These are phyloP conservation scores for Mystacornis crossleyi DNA, from an alignment of 2,113 vertebrate species.

Conservation along the genomic window DNA sequence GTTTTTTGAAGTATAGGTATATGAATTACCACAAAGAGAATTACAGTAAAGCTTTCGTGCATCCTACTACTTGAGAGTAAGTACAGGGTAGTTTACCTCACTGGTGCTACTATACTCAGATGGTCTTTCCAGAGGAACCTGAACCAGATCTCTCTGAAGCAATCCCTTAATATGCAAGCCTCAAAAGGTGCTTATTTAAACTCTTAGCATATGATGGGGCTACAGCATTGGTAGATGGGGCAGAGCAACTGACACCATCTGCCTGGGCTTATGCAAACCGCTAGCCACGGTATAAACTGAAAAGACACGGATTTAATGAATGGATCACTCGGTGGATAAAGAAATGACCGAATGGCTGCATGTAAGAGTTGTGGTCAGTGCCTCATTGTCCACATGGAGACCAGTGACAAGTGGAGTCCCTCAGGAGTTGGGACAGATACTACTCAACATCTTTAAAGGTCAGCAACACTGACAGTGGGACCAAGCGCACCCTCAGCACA, in stretches of 20 bases:
- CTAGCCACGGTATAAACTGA: not conserved
- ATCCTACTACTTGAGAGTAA: not conserved
- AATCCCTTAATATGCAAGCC: not conserved
- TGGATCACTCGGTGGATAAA: not conserved
- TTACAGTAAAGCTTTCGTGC: not conserved
- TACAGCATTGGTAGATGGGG: not conserved
- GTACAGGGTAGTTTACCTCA: not conserved
- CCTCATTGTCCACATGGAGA: not conserved
- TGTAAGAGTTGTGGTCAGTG: not conserved
- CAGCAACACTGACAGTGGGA: not conserved
- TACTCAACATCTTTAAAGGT: not conserved
- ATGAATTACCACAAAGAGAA: not conserved
- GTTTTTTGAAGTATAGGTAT: not conserved
- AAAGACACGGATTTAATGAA: not conserved
- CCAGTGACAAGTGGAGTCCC: not conserved
- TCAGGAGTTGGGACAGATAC: not conserved
- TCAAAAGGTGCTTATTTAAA: not conserved
- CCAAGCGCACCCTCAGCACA: fast-evolving
- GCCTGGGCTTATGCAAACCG: not conserved
- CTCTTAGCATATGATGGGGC: not conserved
- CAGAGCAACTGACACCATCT: not conserved
- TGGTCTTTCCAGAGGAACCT: not conserved
- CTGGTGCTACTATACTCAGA: not conserved
- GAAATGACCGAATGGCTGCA: not conserved
- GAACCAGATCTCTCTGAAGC: not conserved